A percentile compares a stretch with the other conserved stretches of the same genome.
phyloP scores from a whole-genome alignment of 2,797 vertebrate genomes.

The Acanthornis magna region DNA sequence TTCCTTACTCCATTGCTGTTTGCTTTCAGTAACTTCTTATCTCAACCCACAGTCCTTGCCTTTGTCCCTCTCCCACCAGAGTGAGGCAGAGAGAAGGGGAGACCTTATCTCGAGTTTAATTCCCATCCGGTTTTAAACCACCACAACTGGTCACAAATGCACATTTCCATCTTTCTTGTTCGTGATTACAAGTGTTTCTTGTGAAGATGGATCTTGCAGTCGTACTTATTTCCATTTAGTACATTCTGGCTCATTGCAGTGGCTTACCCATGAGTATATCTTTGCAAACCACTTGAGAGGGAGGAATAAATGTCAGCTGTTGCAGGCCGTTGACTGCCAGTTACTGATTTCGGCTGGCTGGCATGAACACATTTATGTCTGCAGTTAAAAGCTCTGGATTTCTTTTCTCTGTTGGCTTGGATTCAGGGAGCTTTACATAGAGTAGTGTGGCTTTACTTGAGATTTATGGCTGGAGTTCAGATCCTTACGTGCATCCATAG shows the following conservation, averaged over 20 bases:
- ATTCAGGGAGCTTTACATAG: not conserved
- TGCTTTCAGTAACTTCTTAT: not conserved
- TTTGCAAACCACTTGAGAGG: not conserved
- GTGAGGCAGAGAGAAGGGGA: not conserved
- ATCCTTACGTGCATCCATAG: not conserved
- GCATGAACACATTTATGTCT: not conserved
- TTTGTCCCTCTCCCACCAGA: fast-evolving
- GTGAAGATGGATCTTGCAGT: not conserved
- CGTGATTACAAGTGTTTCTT: not conserved
- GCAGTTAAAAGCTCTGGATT: conserved; percentile 27
- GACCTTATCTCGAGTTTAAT: not conserved
- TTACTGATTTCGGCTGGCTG: conserved; percentile 13
- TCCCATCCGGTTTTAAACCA: not conserved
- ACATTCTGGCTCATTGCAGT: not conserved
- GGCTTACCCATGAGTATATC: not conserved
- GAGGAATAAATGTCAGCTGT: conserved; percentile 11
- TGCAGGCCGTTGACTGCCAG: not conserved
- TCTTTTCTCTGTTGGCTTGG: not conserved
- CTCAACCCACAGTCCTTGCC: not conserved
- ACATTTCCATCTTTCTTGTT: not conserved
- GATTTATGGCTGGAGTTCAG: not conserved
- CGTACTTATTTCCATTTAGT: not conserved
- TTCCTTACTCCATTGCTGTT: not conserved
- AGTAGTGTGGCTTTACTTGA: not conserved
- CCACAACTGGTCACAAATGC: not conserved